These are phyloP conservation scores for Thalassoma bifasciatum DNA, from an alignment of 2,113 vertebrate species.

Conservation along the genomic window DNA sequence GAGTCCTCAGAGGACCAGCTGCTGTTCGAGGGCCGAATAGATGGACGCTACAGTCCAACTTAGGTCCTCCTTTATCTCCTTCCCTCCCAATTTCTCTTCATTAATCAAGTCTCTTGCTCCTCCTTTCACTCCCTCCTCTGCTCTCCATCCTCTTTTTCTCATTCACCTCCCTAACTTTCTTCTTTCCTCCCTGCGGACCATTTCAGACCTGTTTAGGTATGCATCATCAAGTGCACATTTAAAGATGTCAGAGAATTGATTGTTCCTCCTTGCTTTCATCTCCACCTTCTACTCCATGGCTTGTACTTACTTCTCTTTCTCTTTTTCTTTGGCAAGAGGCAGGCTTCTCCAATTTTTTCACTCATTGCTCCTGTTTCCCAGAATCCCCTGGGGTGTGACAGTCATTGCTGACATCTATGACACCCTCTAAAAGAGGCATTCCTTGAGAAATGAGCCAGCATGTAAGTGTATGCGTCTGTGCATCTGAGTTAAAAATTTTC, in stretches of 20 bases:
- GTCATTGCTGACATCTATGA: slow-evolving; percentile 64
- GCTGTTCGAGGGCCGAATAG: slow-evolving; percentile 52
- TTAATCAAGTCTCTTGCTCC: slow-evolving; percentile 51
- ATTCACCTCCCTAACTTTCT: slow-evolving; percentile 42
- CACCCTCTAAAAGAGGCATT: slow-evolving; percentile 43
- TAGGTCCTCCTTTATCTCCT: slow-evolving; percentile 47
- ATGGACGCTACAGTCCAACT: slow-evolving; percentile 44
- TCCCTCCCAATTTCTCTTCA: slow-evolving; percentile 59
- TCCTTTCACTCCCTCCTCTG: neutral
- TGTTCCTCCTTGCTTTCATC: slow-evolving; percentile 72
- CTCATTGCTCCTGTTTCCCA: slow-evolving; percentile 46
- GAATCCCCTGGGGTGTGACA: slow-evolving; percentile 51
- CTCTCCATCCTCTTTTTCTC: slow-evolving; percentile 1
- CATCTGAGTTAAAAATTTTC: neutral
- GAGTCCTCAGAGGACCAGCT: slow-evolving; percentile 46
- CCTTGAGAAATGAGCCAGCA: slow-evolving; percentile 39
- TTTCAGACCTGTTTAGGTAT: slow-evolving; percentile 74
- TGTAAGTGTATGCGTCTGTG: neutral
- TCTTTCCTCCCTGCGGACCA: slow-evolving; percentile 48
- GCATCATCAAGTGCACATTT: slow-evolving; percentile 81
- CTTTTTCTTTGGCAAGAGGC: slow-evolving; percentile 20
- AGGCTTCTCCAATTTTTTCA: slow-evolving; percentile 1
- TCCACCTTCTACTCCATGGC: slow-evolving; percentile 56
- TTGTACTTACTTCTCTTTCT: slow-evolving; percentile 36
- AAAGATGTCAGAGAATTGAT: slow-evolving; percentile 76